Base-by-base conservation (phyloP, 2,888 invertebrate species). In the Siphlonurus alternatus region DNA sequence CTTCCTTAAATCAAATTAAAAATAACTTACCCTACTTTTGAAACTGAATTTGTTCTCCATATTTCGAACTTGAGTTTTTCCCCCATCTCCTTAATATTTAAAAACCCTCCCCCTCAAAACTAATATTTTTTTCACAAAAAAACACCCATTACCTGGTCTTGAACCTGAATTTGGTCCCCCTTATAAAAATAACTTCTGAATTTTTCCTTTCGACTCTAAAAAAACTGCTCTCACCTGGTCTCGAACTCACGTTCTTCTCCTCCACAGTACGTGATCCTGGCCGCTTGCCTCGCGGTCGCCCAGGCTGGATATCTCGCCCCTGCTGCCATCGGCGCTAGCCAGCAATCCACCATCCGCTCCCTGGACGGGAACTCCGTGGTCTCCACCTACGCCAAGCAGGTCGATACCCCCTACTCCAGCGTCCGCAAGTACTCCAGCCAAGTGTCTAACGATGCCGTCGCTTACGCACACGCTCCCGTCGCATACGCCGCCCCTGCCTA, bases 271-370 rank as follows among this genome's bases (percentile, higher is more conserved):
- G 66, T 71, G 64, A 66, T 69, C 25, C 67, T 71, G 66, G 69
- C 69, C 65, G 69, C 70, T 63, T 59, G 70, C 38, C 61, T 71
- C 65, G 70, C 70, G 54, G 70, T 70, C 53, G 70, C 71, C 64
- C 68, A 68, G 61, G 69, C 70, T 65, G 75, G 69, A 24, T 69
- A 66, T 61, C 70, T 70, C 64, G 61, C 19, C 61, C 24, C 53
- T 24, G 53, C 61, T 59, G 71, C 60, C 61, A 61, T 60, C 64
- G 61, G 59, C 62, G 59, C 64, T 24, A 63, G 63, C 61, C 79
- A 81, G 63, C 80, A 83, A 73, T 81, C 80, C 73, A 79, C 82
- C 63, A 72, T 81, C 64, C 78, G 83, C 66, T 80, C 81, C 23
- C 77, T 80, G 66, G 83, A 80, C 66, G 80, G 76, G 67, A 80